Base-by-base conservation (phyloP, 2,113 vertebrate genomes). In the Takifugu bimaculatus region DNA sequence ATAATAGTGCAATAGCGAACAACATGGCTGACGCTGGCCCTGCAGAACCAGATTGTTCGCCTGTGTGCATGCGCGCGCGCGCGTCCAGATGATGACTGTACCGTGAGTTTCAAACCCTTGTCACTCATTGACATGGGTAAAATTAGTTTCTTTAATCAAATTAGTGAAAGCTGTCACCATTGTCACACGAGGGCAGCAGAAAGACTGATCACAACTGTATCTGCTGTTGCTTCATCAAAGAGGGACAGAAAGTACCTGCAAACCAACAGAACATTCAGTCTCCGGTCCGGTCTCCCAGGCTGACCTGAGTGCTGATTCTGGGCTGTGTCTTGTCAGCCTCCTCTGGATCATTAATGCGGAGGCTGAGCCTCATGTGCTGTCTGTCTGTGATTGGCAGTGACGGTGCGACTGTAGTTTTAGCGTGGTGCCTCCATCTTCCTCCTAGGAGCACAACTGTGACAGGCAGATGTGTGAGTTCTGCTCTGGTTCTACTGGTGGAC, bases 11-110 rank as follows among this genome's bases (percentile, higher is more conserved):
- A 74, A 78, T 80, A 82, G 68, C 80, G 81, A 81, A 65, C 83
- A 92, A 94, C 88, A 94, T 94, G 92, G 93, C 93, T 92, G 91
- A 91, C 90, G 71, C 52, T 79, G 84, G 72, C 79, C 80, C 85
- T 80, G 85, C 84, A 87, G 73, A 77, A 85, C 65, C 81, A 78
- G 51, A 57, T 32, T 43, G 53, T 29, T 70, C 32, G 35, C 68
- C 57, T 59, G 50, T 45, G 68, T 56, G 64, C 60, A 3, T 3
- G 35, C 29, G 29, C 2, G 29, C 35, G 11, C 35, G 35, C 35
- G 35, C 9, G 6, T 11, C 35, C 35, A 74, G 68, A 69, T 45
- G 47, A 65, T 81, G 53, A 43, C 50, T 60, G 26, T 15, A 32
- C 50, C 2, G 10, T 32, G 1, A 11, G 48, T 28, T 13, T 45